A percentile compares a stretch with the other conserved stretches of the same genome.
These are phyloP conservation scores for Protonemura montana DNA, from an alignment of 2,888 invertebrate genomes.

Conservation along the genomic window DNA sequence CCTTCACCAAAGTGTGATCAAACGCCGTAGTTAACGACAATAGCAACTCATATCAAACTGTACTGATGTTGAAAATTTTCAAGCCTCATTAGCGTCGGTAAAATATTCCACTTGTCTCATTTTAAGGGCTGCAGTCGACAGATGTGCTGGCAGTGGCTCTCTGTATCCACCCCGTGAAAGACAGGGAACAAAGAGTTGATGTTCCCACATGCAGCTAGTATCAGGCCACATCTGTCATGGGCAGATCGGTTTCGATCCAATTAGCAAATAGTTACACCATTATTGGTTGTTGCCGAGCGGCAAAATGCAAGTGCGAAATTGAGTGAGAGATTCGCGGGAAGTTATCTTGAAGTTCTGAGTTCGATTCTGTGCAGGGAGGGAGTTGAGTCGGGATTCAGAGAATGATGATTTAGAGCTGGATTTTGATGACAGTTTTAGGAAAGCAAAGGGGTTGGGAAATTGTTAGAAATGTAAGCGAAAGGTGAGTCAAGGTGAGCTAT, in stretches of 20 bases:
- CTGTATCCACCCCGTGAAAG: neutral
- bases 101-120: conserved; percentile 20
- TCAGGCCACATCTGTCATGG: neutral
- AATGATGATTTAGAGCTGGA: neutral
- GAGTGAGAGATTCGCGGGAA: no score
- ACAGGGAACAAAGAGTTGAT: conserved; percentile 14
- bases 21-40: no score
- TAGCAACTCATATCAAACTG: no score
- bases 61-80: neutral
- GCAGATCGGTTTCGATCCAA: conserved; percentile 2
- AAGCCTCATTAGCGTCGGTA: conserved; percentile 9
- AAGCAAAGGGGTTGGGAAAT: no score
- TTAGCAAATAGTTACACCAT: conserved; percentile 18
- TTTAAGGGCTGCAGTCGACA: neutral
- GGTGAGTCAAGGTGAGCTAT: no score
- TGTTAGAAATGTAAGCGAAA: no score
- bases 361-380: neutral
- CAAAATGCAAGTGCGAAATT: neutral
- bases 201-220: neutral
- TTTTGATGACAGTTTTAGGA: no score
- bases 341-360: neutral
- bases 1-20: no score
- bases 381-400: neutral
- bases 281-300: neutral
- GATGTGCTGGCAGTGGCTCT: neutral